These are phyloP conservation scores for Lagocephalus sceleratus DNA, from an alignment of 2,797 vertebrate species.

Conservation along the genomic window DNA sequence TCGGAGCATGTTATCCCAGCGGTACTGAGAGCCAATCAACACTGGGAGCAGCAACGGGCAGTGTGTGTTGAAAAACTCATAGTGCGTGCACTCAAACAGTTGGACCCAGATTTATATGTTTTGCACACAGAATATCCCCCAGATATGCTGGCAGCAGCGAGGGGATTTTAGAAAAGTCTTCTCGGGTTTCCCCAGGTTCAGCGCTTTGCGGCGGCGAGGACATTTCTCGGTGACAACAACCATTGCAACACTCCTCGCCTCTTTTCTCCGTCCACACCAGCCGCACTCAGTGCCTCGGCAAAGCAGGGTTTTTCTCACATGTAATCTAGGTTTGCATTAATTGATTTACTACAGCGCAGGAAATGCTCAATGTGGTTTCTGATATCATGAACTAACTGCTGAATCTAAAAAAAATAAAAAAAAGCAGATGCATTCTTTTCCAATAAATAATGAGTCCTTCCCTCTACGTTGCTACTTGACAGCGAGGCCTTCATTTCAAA, in stretches of 20 bases:
- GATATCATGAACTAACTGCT: background rate
- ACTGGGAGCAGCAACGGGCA: slow-evolving; percentile 23
- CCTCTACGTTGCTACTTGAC: slow-evolving; percentile 35
- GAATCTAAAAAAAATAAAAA: background rate
- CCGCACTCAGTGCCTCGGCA: background rate
- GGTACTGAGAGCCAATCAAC: slow-evolving; percentile 31
- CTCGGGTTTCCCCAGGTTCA: slow-evolving; percentile 74
- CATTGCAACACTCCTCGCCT: slow-evolving; percentile 66
- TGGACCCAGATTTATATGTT: slow-evolving; percentile 75
- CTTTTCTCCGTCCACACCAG: slow-evolving; percentile 48
- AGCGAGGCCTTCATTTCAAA: slow-evolving; percentile 57
- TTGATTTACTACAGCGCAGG: too few species aligned
- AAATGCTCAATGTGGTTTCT: slow-evolving; percentile 9
- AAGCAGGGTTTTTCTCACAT: slow-evolving; percentile 7
- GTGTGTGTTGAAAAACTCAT: slow-evolving; percentile 2
- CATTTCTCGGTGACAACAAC: slow-evolving; percentile 75
- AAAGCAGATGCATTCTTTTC: slow-evolving; percentile 11
- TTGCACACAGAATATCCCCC: slow-evolving; percentile 73
- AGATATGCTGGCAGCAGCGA: slow-evolving; percentile 64
- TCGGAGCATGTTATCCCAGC: slow-evolving; percentile 48
- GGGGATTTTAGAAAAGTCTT: slow-evolving; percentile 69
- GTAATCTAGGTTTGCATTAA: background rate
- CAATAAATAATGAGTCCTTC: slow-evolving; percentile 42
- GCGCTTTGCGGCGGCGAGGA: slow-evolving; percentile 76
- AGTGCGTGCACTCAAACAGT: too few species aligned